Base-by-base conservation (phyloP, 2,797 vertebrate genomes). In the Hippoglossus hippoglossus region DNA sequence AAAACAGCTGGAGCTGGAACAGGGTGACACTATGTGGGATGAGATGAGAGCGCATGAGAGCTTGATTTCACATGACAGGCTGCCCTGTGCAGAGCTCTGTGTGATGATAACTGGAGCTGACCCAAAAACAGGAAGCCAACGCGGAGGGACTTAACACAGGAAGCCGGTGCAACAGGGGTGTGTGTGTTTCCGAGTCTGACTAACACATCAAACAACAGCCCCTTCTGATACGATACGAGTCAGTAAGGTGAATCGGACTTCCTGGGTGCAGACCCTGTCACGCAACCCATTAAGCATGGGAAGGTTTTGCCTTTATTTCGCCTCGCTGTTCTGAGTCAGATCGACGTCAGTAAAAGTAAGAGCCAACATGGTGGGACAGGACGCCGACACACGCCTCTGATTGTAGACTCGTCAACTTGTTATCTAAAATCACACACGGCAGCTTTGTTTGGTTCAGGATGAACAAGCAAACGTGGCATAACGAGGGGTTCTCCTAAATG, bases 61-160 rank as follows among this genome's bases (percentile, higher is more conserved):
- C 47, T 77, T 91, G 87, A 91, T 89, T 91, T 92, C 83, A 83
- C 85, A 89, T 85, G 86, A 89, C 87, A 84, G 81, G 66, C 83
- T 80, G 80, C 68, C 80, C 86, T 52, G 54, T 82, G 87, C 84
- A 76, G 82, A 74, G 81, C 82, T 87, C 80, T 75, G 77, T 91
- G 89, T 90, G 84, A 91, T 91, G 88, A 91, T 91, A 93, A 92
- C 90, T 88, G 87, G 80, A 90, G 87, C 80, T 89, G 89, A 91
- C 85, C 91, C 85, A 87, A 91, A 31, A 93, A 93, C 92, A 94
- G 92, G 92, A 94, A 94, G 87, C 88, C 78, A 82, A 70, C 78
- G 87, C 39, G 16, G 70, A 87, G 91, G 87, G 88, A 91, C 87
- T 92, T 93, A 93, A 91, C 91, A 93, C 93, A 94, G 93, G 93